These are phyloP conservation scores for Amyelois transitella DNA, from an alignment of 1,140 invertebrate species.

Conservation along the genomic window DNA sequence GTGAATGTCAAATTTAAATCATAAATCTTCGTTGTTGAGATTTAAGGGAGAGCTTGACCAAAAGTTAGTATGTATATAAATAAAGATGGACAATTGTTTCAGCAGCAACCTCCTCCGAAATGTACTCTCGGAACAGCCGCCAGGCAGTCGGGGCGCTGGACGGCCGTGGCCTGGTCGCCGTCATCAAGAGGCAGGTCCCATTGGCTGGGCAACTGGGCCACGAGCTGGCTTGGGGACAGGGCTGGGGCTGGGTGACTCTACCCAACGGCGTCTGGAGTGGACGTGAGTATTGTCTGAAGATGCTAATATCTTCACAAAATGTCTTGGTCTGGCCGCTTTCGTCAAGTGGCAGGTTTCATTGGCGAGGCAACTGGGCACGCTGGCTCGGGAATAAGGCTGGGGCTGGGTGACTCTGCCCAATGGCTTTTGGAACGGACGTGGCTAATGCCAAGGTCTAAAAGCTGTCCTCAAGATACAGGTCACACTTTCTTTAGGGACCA, in stretches of 20 bases:
- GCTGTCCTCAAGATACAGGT: constrained; percentile 70
- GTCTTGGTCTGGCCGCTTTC: constrained; percentile 63
- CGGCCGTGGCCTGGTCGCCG: constrained; percentile 63
- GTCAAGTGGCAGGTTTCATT: constrained; percentile 70
- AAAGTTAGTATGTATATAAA: not conserved
- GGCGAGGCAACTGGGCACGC: constrained; percentile 65
- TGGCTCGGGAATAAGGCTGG: constrained; percentile 76
- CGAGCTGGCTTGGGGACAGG: constrained; percentile 73
- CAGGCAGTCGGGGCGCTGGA: constrained; percentile 52
- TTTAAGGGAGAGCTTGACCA: too few species aligned
- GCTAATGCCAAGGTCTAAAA: constrained; percentile 64
- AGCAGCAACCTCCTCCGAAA: constrained; percentile 75
- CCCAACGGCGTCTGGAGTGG: constrained; percentile 78
- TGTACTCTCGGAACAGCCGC: constrained; percentile 38
- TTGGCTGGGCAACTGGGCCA: constrained; percentile 67
- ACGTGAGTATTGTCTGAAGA: constrained; percentile 48
- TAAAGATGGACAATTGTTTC: constrained; percentile 9
- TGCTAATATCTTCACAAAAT: not conserved
- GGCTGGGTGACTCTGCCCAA: constrained; percentile 78
- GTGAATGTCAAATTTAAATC: too few species aligned
- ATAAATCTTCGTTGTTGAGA: too few species aligned
- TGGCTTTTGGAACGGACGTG: constrained; percentile 77
- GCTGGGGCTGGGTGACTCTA: constrained; percentile 78
- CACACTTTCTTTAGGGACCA: too few species aligned
- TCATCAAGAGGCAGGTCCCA: constrained; percentile 71